Base-by-base conservation (phyloP, 2,888 invertebrate genomes). In the Alcis repandata region DNA sequence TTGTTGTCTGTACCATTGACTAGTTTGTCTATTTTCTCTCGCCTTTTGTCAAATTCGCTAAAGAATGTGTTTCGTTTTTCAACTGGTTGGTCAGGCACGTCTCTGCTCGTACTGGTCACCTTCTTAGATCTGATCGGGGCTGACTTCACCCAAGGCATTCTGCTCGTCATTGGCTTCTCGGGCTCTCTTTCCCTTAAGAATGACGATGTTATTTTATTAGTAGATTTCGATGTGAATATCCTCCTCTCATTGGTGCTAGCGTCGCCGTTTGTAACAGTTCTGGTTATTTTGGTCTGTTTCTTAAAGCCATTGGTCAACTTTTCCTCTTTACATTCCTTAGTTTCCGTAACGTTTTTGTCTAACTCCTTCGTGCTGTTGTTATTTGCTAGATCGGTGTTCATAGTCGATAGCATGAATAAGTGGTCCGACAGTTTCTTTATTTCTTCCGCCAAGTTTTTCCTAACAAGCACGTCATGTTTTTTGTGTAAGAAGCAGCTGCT, bases 381-480 rank as follows among this genome's bases (percentile, higher is more conserved):
- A 72, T 93, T 93, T 6, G 90, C 87, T 72, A 94, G 79, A 78
- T 93, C 94, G 1, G 94, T 94, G 73, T 95, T 95, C 87, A 96
- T 95, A 48, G 95, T 95, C 0, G 96, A 96, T 43, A 96, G 83
- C 94, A 96, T 95, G 63, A 95, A 95, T 33, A 97, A 88, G 79
- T 97, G 97, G 79, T 97, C 97, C 0, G 97, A 97, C 0, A 97
- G 86, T 86, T 97, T 97, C 73, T 96, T 95, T 70, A 97, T 97
- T 88, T 97, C 97, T 78, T 97, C 97, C 0, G 97, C 97, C 64
- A 97, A 89, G 78, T 96, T 96, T 65, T 96, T 94, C 63, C 95
- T 92, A 61, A 96, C 95, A 0, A 94, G 87, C 6, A 95, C 95
- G 70, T 95, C 95, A 19, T 94, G 92, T 72, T 92, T 89, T 78